phyloP scores from a whole-genome alignment of 2,113 vertebrate genomes.

The Naja naja region DNA sequence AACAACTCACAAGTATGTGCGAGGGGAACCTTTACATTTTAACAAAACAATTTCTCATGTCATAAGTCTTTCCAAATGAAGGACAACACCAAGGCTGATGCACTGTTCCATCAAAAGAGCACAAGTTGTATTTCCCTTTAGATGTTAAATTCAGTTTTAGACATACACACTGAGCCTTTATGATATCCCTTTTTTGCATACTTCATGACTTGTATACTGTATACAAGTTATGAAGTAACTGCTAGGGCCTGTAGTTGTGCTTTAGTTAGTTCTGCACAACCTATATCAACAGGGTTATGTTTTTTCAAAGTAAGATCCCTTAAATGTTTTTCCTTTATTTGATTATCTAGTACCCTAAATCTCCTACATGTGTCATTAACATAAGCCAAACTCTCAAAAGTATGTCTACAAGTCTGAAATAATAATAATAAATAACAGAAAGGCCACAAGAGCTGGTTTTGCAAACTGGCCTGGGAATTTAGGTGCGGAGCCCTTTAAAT shows the following conservation, averaged over 20 bases:
- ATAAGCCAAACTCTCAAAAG: background rate
- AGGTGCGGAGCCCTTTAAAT: background rate
- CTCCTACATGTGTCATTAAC: background rate
- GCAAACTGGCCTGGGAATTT: background rate
- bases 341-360: background rate
- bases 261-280: background rate
- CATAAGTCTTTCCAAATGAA: background rate
- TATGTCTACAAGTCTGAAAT: background rate
- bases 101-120: background rate
- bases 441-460: background rate
- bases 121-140: background rate
- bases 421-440: background rate
- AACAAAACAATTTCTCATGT: background rate
- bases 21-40: too few relatives aligned
- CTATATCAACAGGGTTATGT: background rate
- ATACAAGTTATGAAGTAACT: background rate
- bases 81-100: background rate
- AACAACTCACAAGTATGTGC: too few relatives aligned
- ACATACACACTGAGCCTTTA: too few relatives aligned
- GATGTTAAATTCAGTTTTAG: background rate
- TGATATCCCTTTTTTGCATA: background rate
- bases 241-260: background rate
- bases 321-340: background rate
- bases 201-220: background rate
- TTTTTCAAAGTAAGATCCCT: background rate